These are phyloP conservation scores for Drosophila kambysellisi DNA, from an alignment of 2,888 invertebrate species.

Conservation along the genomic window DNA sequence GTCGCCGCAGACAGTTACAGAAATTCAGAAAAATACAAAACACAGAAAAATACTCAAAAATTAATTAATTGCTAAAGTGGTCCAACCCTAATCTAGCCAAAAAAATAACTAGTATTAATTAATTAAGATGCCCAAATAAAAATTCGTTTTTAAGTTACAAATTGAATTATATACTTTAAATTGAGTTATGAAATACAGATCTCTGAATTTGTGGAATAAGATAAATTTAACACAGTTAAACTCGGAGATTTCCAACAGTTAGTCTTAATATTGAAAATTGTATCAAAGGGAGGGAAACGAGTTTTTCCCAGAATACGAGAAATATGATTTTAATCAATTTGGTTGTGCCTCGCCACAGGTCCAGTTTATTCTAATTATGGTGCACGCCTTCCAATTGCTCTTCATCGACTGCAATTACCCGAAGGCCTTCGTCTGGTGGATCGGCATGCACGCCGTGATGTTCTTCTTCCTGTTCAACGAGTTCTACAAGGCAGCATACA, in stretches of 20 bases:
- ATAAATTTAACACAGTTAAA: neutral
- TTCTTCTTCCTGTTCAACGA: slow-evolving; percentile 98
- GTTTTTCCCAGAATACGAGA: neutral
- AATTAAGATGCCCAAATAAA: neutral
- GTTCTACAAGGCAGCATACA: slow-evolving; percentile 95
- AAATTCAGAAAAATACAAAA: neutral
- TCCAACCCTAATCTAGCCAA: neutral
- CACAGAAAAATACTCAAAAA: neutral
- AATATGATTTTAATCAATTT: neutral
- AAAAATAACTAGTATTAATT: neutral
- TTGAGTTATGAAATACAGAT: neutral
- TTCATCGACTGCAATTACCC: slow-evolving; percentile 97
- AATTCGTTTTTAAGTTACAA: neutral
- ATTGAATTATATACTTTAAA: neutral
- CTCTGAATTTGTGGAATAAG: neutral
- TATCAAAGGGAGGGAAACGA: neutral
- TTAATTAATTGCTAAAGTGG: neutral
- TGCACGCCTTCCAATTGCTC: slow-evolving; percentile 96
- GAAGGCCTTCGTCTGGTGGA: slow-evolving; percentile 97
- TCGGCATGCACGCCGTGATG: slow-evolving; percentile 97
- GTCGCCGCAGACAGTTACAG: neutral
- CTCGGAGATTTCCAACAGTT: neutral
- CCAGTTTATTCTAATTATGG: slow-evolving; percentile 95
- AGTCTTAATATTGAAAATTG: neutral
- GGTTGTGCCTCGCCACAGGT: slow-evolving; percentile 86